Evolutionary conservation across 2,888 invertebrate genomes (phyloP), one percentile per base, ranked within the genome.

Genomic region (Parnassius mnemosyne): DNA sequence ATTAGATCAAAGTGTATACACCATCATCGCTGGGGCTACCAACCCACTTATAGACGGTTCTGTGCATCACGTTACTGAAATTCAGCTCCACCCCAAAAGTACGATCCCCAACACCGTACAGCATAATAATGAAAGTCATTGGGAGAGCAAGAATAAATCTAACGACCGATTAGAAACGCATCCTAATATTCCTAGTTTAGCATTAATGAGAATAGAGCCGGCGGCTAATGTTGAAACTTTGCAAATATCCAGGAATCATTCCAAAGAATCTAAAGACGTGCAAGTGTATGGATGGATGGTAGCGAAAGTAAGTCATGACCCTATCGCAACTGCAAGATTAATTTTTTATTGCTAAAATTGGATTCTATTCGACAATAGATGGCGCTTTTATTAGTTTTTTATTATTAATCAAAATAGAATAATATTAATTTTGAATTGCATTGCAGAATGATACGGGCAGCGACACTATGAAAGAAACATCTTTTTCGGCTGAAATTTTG

Each of bases 41-140:
- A 73, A 83, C 57, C 82, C 83, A 0, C 68, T 83, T 0, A 63
- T 66, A 16, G 83, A 80, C 20, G 83, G 83, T 0, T 66, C 79
- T 3, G 71, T 69, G 0, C 80, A 83, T 67, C 79, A 73, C 60
- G 77, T 78, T 2, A 71, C 74, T 0, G 60, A 69, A 34, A 66
- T 78, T 9, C 9, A 68, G 7, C 54, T 74, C 3, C 66, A 72
- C 3, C 72, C 73, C 1, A 71, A 71, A 43, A 60, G 62, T 43
- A 44, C 53, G 9, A 55, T 44, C 13, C 42, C 54, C 16, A n/a
- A 41, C 5, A 12, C 34, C 13, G 44, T 46, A 12, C 53, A 57
- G 41, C 10, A n/a, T 12, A 49, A 9, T 9, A 59, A 63, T 46
- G 44, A 12, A 3, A 63, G 55, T 20, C 11, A 2, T 42, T 3